Evolutionary conservation across 2,113 vertebrate genomes (phyloP).

Genomic region (Carollia perspicillata): DNA sequence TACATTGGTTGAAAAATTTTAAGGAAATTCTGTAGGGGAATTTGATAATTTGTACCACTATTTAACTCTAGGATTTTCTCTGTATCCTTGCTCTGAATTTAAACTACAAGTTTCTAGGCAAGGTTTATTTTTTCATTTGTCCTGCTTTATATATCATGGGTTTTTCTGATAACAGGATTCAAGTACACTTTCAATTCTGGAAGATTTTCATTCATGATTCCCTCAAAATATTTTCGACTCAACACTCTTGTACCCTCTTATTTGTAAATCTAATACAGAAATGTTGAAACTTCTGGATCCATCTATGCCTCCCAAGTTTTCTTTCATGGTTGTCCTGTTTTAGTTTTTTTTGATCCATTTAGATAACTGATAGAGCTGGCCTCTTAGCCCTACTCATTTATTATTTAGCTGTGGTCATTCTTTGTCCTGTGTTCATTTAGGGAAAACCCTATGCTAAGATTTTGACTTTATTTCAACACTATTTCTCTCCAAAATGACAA

Average conservation of each 20-base stretch:
- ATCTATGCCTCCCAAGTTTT: not conserved
- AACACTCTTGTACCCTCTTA: not conserved
- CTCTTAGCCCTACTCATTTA: not conserved
- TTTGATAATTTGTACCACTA: not conserved
- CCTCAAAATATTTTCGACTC: not conserved
- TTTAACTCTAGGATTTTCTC: not conserved
- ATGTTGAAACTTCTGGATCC: not conserved
- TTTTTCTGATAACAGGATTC: not conserved
- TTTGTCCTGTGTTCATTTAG: not conserved
- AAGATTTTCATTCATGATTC: not conserved
- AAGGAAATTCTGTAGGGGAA: not conserved
- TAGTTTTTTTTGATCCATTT: not conserved
- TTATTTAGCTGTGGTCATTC: not conserved
- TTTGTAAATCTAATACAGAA: constrained; percentile 19
- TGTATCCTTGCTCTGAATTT: not conserved
- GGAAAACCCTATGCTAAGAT: not conserved
- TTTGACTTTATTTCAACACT: constrained; percentile 9
- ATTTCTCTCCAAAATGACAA: not conserved
- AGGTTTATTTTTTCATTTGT: not conserved
- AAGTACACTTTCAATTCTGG: not conserved
- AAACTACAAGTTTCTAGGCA: not conserved
- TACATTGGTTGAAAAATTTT: not conserved
- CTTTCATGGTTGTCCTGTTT: not conserved
- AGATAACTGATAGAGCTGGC: not conserved
- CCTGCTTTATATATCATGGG: not conserved